A percentile compares a stretch with the other conserved stretches of the same genome.
Evolutionary conservation across 2,113 vertebrate species (phyloP).

Genomic region (Pungitius pungitius): DNA sequence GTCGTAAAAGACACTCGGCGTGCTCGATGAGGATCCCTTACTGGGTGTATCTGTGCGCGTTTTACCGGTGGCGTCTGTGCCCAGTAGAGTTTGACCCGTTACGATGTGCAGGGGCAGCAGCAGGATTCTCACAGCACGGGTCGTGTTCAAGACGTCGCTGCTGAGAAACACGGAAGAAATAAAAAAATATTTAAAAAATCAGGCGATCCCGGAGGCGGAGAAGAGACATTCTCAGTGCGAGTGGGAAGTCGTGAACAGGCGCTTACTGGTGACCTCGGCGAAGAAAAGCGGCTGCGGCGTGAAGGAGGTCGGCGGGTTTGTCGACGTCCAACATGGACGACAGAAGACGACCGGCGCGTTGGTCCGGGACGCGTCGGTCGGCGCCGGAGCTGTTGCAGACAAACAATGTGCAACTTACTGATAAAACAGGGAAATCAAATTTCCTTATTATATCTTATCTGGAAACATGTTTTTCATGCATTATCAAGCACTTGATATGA

Average conservation of each 20-base stretch:
- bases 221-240: not conserved
- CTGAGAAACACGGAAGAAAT: not conserved
- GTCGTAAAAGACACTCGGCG: not conserved
- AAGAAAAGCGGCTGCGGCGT: slow-evolving; percentile 64
- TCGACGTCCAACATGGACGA: slow-evolving; percentile 55
- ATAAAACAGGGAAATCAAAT: not conserved
- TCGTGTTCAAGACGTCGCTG: slow-evolving; percentile 51
- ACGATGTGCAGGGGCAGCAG: slow-evolving; percentile 66
- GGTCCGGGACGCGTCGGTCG: slow-evolving; percentile 13
- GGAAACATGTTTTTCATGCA: not conserved
- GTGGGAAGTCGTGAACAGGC: not conserved
- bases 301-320: slow-evolving; percentile 55
- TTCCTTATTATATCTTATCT: not conserved
- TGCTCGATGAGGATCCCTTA: not conserved
- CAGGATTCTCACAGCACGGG: slow-evolving; percentile 54
- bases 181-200: not conserved
- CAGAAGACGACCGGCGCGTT: slow-evolving; percentile 43
- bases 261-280: slow-evolving; percentile 48
- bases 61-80: slow-evolving; percentile 42
- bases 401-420: not conserved
- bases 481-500: not conserved
- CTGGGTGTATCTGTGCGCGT: not conserved
- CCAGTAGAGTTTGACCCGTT: slow-evolving; percentile 47
- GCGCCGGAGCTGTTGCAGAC: slow-evolving; percentile 19
- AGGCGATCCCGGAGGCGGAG: too few species aligned